Conservation (phyloP, 1,140 invertebrate species). For the Ostrea edulis region DNA sequence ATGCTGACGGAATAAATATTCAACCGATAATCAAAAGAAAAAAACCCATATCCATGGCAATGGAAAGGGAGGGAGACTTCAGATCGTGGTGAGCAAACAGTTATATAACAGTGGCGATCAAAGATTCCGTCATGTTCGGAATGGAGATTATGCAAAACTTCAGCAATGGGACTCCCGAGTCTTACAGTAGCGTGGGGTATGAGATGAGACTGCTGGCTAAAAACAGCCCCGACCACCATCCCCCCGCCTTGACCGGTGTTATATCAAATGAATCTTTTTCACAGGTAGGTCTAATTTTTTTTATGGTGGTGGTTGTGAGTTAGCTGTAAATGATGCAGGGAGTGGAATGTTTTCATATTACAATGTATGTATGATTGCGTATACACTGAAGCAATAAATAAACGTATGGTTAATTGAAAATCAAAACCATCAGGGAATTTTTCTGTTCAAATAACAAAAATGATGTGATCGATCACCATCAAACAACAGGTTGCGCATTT, state of each 20-base stretch:
- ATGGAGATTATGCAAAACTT: conserved; percentile 35
- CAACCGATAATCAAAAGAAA: not conserved
- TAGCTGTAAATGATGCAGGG: too few relatives aligned
- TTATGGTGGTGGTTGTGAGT: not conserved
- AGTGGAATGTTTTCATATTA: too few relatives aligned
- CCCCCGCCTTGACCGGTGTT: not conserved
- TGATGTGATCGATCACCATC: not conserved
- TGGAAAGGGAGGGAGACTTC: not conserved
- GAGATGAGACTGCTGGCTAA: conserved; percentile 12
- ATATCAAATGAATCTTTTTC: not conserved
- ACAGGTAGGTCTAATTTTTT: not conserved
- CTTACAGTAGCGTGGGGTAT: not conserved
- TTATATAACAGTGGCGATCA: not conserved
- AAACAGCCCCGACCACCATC: not conserved
- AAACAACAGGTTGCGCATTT: not conserved
- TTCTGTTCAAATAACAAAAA: too few relatives aligned
- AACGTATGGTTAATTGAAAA: not conserved
- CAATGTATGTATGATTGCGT: not conserved
- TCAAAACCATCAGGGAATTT: too few relatives aligned
- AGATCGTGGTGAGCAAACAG: not conserved
- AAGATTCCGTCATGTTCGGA: not conserved
- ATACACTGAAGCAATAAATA: not conserved
- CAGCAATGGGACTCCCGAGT: not conserved
- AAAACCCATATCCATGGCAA: not conserved
- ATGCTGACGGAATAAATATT: not conserved